A percentile compares a stretch with the other conserved stretches of the same genome.
Evolutionary conservation across 2,113 vertebrate species (phyloP).

Genomic region (Gadus chalcogrammus): DNA sequence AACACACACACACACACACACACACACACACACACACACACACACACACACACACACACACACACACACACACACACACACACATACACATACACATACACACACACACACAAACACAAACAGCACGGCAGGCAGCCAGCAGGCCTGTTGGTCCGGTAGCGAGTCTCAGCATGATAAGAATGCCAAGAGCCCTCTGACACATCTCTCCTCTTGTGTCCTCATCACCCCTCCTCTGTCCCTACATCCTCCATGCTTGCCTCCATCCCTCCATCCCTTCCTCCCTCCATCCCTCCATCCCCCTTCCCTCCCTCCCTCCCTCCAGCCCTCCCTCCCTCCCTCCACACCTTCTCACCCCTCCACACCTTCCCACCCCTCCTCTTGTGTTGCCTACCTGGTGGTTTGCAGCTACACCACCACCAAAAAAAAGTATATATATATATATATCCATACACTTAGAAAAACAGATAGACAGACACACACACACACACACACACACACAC

Average conservation of each 20-base stretch:
- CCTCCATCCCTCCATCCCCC: not conserved
- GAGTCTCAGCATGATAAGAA: too few species aligned
- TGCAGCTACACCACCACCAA: not conserved
- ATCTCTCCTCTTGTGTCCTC: not conserved
- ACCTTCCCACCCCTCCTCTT: not conserved
- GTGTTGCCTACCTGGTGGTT: not conserved
- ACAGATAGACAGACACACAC: too few species aligned
- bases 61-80: not conserved
- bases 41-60: not conserved
- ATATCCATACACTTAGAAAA: too few species aligned
- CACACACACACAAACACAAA: not conserved
- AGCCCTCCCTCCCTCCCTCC: not conserved
- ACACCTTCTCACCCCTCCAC: not conserved
- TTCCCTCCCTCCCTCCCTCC: not conserved
- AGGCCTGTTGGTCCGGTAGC: too few species aligned
- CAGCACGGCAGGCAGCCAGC: not conserved
- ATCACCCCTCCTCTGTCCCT: not conserved
- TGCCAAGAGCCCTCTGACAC: not conserved
- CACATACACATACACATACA: not conserved
- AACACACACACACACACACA: slow-evolving; percentile 1
- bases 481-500: too few species aligned
- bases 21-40: slow-evolving; percentile 2
- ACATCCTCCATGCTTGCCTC: not conserved
- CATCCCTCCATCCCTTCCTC: not conserved
- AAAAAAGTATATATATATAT: too few species aligned